A percentile compares a stretch with the other conserved stretches of the same genome.
Conservation (phyloP, 35 echinoderm and acorn worm species). For the Apostichopus japonicus region DNA sequence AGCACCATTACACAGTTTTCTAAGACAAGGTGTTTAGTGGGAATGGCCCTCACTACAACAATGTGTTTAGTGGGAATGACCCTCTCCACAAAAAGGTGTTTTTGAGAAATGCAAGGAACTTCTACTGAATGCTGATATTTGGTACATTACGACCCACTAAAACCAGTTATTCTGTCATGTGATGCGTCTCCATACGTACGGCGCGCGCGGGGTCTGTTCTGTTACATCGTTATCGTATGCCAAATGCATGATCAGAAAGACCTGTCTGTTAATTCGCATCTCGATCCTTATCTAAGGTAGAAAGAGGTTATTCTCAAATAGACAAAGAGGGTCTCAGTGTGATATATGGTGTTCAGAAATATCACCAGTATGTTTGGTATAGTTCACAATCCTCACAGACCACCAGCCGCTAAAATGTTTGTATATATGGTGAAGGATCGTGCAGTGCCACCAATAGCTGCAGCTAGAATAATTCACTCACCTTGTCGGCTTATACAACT, state of each 20-base stretch:
- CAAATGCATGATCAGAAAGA: slow-evolving; percentile 48
- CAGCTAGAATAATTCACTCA: slow-evolving; percentile 72
- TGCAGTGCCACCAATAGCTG: slow-evolving; percentile 56
- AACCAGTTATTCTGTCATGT: slow-evolving; percentile 22
- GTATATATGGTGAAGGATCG: slow-evolving; percentile 50
- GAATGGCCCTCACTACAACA: slow-evolving; percentile 17
- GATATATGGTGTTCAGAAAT: slow-evolving; percentile 63
- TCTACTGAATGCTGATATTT: slow-evolving; percentile 36
- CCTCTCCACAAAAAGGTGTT: too few relatives aligned
- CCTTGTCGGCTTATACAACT: slow-evolving; percentile 41
- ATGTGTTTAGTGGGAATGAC: too few relatives aligned
- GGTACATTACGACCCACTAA: slow-evolving; percentile 47
- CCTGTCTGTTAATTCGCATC: slow-evolving; percentile 59
- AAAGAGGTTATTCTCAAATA: slow-evolving; percentile 71
- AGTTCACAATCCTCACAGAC: slow-evolving; percentile 69
- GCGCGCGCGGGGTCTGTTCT: slow-evolving; percentile 25
- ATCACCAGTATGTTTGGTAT: slow-evolving; percentile 63
- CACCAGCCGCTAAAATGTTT: slow-evolving; percentile 68
- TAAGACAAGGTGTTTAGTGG: slow-evolving; percentile 39
- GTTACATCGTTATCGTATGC: slow-evolving; percentile 31
- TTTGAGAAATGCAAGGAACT: slow-evolving; percentile 26
- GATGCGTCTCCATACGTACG: slow-evolving; percentile 45
- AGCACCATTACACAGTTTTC: slow-evolving; percentile 43
- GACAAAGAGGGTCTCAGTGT: slow-evolving; percentile 68
- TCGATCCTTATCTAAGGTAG: slow-evolving; percentile 28